A percentile compares a stretch with the other conserved stretches of the same genome.
phyloP scores from a whole-genome alignment of 1,140 invertebrate species.

The Oedothorax gibbosus region DNA sequence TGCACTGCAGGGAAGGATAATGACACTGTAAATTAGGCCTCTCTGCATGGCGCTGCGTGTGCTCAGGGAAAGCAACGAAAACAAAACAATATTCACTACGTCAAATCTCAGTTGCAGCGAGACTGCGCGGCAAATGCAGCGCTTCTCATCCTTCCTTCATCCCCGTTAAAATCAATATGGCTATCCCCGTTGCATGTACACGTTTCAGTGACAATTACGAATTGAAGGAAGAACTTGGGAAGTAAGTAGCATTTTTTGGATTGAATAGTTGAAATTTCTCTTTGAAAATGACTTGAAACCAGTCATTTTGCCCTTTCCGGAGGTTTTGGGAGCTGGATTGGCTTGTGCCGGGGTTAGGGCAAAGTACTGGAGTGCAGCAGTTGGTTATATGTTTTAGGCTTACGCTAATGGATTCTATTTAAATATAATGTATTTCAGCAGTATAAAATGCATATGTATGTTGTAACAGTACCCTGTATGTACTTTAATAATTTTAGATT shows the following conservation, averaged over 20 bases:
- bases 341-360: conserved; percentile 35
- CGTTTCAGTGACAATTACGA: conserved; percentile 99
- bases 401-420: neutral
- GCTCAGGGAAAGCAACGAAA: conserved; percentile 42
- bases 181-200: conserved; percentile 63
- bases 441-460: neutral
- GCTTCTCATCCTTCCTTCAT: conserved; percentile 35
- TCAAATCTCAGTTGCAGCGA: conserved; percentile 48
- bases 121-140: conserved; percentile 40
- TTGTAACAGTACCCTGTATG: neutral
- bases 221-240: conserved; percentile 99
- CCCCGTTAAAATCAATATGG: conserved; percentile 61
- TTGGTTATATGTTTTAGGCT: conserved; percentile 43
- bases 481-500: too few relatives aligned
- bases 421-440: neutral
- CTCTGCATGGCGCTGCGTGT: conserved; percentile 48
- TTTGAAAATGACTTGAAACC: neutral
- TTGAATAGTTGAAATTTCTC: neutral
- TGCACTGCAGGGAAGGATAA: conserved; percentile 5
- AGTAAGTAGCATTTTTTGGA: conserved; percentile 80
- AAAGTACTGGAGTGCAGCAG: conserved; percentile 18
- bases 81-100: conserved; percentile 42
- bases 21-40: conserved; percentile 55
- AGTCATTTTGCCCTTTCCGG: neutral
- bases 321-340: too few relatives aligned